Base-by-base conservation (phyloP, 2,797 vertebrate species). In the Urosaurus nigricauda region DNA sequence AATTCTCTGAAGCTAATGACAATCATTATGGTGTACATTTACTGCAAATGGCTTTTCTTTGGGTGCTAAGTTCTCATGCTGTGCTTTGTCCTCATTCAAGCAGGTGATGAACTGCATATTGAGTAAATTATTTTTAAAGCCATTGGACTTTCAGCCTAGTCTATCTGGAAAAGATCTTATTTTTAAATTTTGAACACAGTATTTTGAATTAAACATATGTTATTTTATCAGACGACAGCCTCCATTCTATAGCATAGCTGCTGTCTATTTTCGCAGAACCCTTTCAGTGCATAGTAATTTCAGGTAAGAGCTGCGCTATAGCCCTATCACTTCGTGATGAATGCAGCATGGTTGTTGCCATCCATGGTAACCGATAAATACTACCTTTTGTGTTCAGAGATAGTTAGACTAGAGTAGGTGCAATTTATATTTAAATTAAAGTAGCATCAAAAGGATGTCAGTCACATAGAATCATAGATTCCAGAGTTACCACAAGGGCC, bases 131-230 rank as follows among this genome's bases (percentile, higher is more conserved):
- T 35, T 35, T 71, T 70, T 70, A 24, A 65, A 91, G 26, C 63
- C 92, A 24, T 86, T 91, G 74, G 24, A 68, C 0, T 0, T 70
- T n/a, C 19, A 86, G 6, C 43, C 71, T 89, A 85, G 35, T 21
- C 35, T 60, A 71, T 56, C 8, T 40, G 5, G 37, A n/a, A 77
- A 91, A 89, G 81, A 29, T 1, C 0, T 0, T 86, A 90, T 90
- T 94, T 89, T 17, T 81, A 29, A 70, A 79, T 7, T 40, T 89
- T n/a, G 4, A 58, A 78, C 73, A 56, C 2, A 40, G 16, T 53
- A 78, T 88, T 77, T 11, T 40, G 32, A 63, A 80, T n/a, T 89
- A 83, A 89, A 53, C 19, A 53, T 87, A 53, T 0, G 70, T 11
- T 40, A n/a, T 21, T 84, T 70, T 71, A 19, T 84, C 26, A 70